Evolutionary conservation across 2,113 vertebrate species (phyloP).

Genomic region (Forbesichthys agassizii): DNA sequence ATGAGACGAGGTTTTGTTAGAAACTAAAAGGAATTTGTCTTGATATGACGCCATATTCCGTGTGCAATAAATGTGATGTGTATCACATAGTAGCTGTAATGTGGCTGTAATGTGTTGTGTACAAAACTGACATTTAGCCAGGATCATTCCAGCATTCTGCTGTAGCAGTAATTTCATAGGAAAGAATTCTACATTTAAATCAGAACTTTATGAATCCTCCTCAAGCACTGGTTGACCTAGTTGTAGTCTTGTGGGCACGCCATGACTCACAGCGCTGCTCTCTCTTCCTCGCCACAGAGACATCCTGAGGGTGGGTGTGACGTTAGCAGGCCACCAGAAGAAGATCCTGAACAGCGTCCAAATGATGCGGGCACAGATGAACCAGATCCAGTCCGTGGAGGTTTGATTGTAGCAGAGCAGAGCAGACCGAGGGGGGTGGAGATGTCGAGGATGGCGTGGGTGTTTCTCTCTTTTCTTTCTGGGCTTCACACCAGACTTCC

Average conservation of each 20-base stretch:
- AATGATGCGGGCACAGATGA: conserved; percentile 99
- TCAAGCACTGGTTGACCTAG: neutral
- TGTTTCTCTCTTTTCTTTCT: conserved; percentile 37
- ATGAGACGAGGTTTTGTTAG: conserved; percentile 18
- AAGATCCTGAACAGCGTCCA: conserved; percentile 99
- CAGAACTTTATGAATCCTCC: conserved; percentile 3
- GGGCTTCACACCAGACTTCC: conserved; percentile 62
- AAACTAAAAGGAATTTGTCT: conserved; percentile 36
- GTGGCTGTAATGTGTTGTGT: neutral
- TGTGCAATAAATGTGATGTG: conserved; percentile 11
- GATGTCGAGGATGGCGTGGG: conserved; percentile 59
- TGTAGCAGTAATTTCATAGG: neutral
- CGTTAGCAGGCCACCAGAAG: conserved; percentile 98
- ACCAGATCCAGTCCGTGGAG: conserved; percentile 99
- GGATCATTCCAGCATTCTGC: too few relatives aligned
- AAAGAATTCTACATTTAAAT: neutral
- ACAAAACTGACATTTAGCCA: too few relatives aligned
- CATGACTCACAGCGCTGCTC: conserved; percentile 18
- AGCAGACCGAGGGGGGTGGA: conserved; percentile 22
- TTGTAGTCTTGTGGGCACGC: conserved; percentile 35
- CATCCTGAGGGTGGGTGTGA: conserved; percentile 96
- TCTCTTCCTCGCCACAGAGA: conserved; percentile 80
- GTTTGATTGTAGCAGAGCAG: conserved; percentile 80
- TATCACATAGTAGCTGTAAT: neutral
- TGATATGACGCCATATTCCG: conserved; percentile 1